Conservation (phyloP, 2,113 vertebrate species). For the Cyanoliseus patagonus region DNA sequence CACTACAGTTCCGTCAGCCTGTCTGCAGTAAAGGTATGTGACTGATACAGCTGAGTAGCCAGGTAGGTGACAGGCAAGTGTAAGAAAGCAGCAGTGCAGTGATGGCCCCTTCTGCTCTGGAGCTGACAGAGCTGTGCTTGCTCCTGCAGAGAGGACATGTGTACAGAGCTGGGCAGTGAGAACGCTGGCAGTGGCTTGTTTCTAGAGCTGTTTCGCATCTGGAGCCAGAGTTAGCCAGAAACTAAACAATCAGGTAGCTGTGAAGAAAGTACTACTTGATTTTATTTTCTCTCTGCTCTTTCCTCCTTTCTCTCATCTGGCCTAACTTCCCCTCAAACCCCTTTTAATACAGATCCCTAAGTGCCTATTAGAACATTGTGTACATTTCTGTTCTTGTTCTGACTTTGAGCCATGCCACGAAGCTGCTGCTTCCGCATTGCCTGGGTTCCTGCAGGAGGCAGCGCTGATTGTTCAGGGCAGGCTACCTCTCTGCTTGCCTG, state of each 20-base stretch:
- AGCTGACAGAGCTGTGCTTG: not conserved
- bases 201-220: not conserved
- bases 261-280: not conserved
- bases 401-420: not conserved
- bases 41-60: not conserved
- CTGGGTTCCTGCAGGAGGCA: not conserved
- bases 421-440: not conserved
- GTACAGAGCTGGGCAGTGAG: not conserved
- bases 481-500: not conserved
- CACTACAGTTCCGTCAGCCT: not conserved
- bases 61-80: not conserved
- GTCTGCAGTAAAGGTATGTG: not conserved
- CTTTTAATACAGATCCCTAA: not conserved
- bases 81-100: not conserved
- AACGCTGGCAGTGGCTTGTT: accelerated
- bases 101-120: not conserved
- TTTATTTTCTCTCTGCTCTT: not conserved
- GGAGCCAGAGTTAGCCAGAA: not conserved
- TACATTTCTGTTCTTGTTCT: not conserved
- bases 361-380: not conserved
- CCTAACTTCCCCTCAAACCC: not conserved
- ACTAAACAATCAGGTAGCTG: not conserved
- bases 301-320: not conserved
- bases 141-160: not conserved
- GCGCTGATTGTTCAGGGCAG: not conserved